phyloP scores from a whole-genome alignment of 2,797 vertebrate genomes.

The Syngnathus acus region DNA sequence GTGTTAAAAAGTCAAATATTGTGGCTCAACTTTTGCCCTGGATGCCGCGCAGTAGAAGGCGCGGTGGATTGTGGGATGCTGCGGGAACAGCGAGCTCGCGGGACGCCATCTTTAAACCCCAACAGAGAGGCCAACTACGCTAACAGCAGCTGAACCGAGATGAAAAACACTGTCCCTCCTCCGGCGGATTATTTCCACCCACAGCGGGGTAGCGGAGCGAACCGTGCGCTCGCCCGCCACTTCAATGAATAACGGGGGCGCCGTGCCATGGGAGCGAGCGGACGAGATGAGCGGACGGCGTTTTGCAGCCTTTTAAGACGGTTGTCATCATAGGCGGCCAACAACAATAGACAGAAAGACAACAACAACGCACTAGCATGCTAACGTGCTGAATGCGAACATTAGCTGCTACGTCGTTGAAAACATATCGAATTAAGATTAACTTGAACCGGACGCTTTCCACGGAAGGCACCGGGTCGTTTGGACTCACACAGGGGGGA shows the following conservation, averaged over 20 bases:
- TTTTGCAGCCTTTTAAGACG: conserved; percentile 22
- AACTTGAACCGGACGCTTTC: conserved; percentile 4
- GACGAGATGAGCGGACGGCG: conserved; percentile 23
- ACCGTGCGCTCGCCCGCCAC: not conserved
- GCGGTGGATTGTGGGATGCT: conserved; percentile 70
- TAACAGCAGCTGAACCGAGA: conserved; percentile 55
- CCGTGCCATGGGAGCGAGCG: conserved; percentile 23
- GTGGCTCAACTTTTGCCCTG: not conserved
- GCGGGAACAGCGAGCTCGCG: conserved; percentile 57
- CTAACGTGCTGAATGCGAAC: conserved; percentile 48
- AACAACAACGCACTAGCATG: conserved; percentile 62
- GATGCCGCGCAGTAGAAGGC: conserved; percentile 15
- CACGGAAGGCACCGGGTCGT: not conserved
- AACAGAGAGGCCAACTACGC: conserved; percentile 60
- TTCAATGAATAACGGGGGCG: conserved; percentile 20
- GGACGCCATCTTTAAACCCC: conserved; percentile 83
- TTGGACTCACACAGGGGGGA: not conserved
- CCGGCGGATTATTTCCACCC: conserved; percentile 27
- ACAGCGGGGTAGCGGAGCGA: not conserved
- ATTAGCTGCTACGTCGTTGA: conserved; percentile 11
- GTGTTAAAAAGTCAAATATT: not conserved
- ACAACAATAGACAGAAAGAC: conserved; percentile 70
- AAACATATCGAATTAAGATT: not conserved
- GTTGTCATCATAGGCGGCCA: conserved; percentile 51
- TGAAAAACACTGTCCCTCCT: conserved; percentile 45